Conservation (phyloP, 2,888 invertebrate species). For the Caenorhabditis zanzibari region DNA sequence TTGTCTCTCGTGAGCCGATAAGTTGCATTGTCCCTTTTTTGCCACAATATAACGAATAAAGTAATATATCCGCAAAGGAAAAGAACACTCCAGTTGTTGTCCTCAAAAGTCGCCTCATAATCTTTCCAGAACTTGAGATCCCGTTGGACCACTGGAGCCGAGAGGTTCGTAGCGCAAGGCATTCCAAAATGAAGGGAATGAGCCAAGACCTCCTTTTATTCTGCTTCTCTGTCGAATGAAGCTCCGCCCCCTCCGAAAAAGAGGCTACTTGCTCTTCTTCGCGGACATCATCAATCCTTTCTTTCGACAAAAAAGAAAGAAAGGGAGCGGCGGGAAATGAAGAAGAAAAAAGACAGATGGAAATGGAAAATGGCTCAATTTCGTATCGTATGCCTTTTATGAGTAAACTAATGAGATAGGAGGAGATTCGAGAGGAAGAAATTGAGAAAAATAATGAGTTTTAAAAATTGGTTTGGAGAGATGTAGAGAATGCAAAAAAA, state of each 20-base stretch:
- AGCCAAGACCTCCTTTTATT: too few species aligned
- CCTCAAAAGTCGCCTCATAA: background rate
- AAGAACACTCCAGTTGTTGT: background rate
- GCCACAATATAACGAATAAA: background rate
- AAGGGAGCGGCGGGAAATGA: background rate
- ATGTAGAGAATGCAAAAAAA: too few species aligned
- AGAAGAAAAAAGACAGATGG: background rate
- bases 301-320: background rate
- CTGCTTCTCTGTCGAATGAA: background rate
- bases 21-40: background rate
- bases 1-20: background rate
- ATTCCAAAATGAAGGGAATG: background rate
- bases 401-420: background rate
- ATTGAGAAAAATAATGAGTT: background rate
- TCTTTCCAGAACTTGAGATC: slow-evolving; percentile 5
- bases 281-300: background rate
- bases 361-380: background rate
- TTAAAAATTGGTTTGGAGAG: too few species aligned
- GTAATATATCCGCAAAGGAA: background rate
- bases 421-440: background rate
- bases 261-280: background rate
- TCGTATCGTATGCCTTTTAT: slow-evolving; percentile 5
- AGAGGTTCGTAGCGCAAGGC: slow-evolving; percentile 1
- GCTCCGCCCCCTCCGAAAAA: slow-evolving; percentile 1
- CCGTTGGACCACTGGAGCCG: background rate